Base-by-base conservation (phyloP, 2,113 vertebrate genomes). In the Elaphurus davidianus region DNA sequence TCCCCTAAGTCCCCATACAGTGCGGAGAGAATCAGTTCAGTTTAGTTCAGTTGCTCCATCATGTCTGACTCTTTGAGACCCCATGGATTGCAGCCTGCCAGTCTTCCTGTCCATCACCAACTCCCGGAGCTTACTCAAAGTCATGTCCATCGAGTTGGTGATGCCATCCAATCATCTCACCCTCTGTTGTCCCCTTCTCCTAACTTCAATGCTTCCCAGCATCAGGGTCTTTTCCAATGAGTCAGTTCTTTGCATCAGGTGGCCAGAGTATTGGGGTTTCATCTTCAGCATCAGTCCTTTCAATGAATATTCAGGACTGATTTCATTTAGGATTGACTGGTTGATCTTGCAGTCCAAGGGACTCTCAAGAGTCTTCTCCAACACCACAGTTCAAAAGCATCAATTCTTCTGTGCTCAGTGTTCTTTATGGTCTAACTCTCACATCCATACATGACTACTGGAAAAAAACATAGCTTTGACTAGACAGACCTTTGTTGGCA, bases 111-210 rank as follows among this genome's bases (percentile, higher is more conserved):
- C n/a, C n/a, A 40, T 71, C 19, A 40, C 67, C n/a, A 71, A 12
- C 67, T 71, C n/a, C 67, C 0, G 10, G n/a, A 40, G n/a, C 5
- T 40, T 71, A 23, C 9, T 71, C n/a, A 71, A 40, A 71, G 5
- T 71, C 67, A 40, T 40, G n/a, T 23, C 19, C 19, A 40, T 23
- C 0, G 2, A 71, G n/a, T 71, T 0, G 0, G 19, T 40, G n/a
- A 40, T 40, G 67, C 2, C n/a, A 71, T 40, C n/a, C 10, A 71
- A 6, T 10, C n/a, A 40, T 71, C 19, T 71, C 67, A 40, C 36
- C 67, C 67, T 71, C n/a, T 71, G 67, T 40, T 5, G 17, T 71
- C n/a, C 19, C 10, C 19, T 71, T 71, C 67, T 23, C n/a, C 67
- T 23, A 21, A 10, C n/a, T 71, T 71, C 67, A 40, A 13, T 71